Evolutionary conservation across 30 jellyfish, hydroid and myxozoan genomes (phyloP).

Genomic region (Aurelia coerulea): DNA sequence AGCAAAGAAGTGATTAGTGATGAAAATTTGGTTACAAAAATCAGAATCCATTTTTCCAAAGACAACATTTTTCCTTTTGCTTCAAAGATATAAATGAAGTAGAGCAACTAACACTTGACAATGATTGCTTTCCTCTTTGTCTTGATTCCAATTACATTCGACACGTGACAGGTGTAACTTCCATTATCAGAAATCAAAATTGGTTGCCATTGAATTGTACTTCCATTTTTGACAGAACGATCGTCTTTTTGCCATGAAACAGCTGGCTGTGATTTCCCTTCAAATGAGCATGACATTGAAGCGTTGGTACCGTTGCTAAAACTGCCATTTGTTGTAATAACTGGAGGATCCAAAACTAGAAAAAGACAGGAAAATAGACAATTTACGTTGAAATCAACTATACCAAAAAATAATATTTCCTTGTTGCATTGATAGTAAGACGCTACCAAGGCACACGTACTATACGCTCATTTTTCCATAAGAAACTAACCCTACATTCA

Average conservation of each 20-base stretch:
- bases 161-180: slow-evolving; percentile 13
- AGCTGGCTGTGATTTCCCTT: slow-evolving; percentile 44
- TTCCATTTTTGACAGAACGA: neutral
- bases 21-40: no score
- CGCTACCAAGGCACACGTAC: no score
- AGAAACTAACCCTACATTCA: no score
- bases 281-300: slow-evolving; percentile 24
- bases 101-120: slow-evolving; percentile 27
- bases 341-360: slow-evolving; percentile 51
- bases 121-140: neutral
- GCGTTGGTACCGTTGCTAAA: slow-evolving; percentile 22
- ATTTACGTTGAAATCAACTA: neutral
- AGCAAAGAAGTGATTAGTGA: no score
- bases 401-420: no score
- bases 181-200: slow-evolving; percentile 27
- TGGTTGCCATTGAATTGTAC: slow-evolving; percentile 11
- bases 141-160: slow-evolving; percentile 28
- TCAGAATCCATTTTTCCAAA: no score
- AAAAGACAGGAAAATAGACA: neutral
- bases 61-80: no score
- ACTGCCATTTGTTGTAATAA: neutral
- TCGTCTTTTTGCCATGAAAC: slow-evolving; percentile 12
- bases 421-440: no score
- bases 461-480: no score
- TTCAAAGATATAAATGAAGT: no score